Base-by-base conservation (phyloP, 2,888 invertebrate species). In the Alcis repandata region DNA sequence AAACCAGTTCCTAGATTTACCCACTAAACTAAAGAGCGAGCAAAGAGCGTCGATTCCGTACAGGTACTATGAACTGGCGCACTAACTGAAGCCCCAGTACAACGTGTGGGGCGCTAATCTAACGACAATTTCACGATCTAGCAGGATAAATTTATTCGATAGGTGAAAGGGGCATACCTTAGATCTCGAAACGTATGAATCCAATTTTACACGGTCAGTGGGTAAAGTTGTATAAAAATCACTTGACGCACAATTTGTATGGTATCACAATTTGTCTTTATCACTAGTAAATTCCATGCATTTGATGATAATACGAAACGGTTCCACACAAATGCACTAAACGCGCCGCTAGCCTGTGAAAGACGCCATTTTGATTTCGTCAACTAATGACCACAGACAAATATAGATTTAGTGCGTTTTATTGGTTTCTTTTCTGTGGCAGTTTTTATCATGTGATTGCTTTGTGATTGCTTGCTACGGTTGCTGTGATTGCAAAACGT, bases 331-430 rank as follows among this genome's bases (percentile, higher is more conserved):
- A 71, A 67, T 67, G 67, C 59, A 70, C 49, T 67, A 71, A 69
- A 71, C 71, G 71, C 73, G 73, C 73, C 87, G 86, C 89, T 90
- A 91, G 83, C 83, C 86, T 85, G 86, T 87, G 87, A 89, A 88
- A 88, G 89, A 90, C 91, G 92, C 93, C 92, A 93, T 93, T 92
- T 93, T 93, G 92, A 92, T 92, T 91, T 93, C 93, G 92, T 93
- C 92, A 90, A 92, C 92, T 92, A 89, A 84, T 78, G 76, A 69
- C 82, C 78, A 88, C 77, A 89, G 89, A 91, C 87, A 89, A 87
- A 9, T 22, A 57, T 3, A 45, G 8, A n/a, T 36, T 53, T 56
- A 53, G 82, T 75, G 19, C 9, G 13, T 45, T 56, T 43, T 43
- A 10, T 10, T 15, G 2, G 19, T 51, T 36, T 17, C 15, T 51